Percentiles rank a stretch among this genome's conserved stretches.
Evolutionary conservation across 2,797 vertebrate species (phyloP).

Genomic region (Limosa lapponica): DNA sequence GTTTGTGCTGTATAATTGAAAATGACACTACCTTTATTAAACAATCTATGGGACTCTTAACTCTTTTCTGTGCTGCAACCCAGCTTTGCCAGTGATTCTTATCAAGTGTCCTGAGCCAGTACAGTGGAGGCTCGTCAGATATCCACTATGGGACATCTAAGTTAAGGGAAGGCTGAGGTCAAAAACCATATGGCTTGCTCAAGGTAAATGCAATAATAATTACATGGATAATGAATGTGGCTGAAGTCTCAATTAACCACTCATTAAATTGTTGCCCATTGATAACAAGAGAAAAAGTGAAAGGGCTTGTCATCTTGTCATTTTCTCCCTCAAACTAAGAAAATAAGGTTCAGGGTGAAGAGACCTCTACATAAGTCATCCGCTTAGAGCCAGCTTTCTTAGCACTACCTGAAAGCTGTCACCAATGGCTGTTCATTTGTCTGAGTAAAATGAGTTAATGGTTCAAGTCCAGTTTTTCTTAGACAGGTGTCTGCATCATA

Average conservation of each 20-base stretch:
- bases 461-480: background rate
- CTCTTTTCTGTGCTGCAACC: background rate
- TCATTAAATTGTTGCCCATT: background rate
- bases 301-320: background rate
- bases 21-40: conserved; percentile 61
- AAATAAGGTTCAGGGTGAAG: background rate
- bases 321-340: background rate
- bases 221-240: background rate
- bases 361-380: background rate
- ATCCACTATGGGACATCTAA: background rate
- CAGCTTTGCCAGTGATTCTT: background rate
- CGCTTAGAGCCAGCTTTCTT: background rate
- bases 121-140: background rate
- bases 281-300: background rate
- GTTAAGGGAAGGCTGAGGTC: background rate
- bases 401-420: background rate
- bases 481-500: background rate
- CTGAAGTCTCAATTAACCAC: background rate
- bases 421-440: background rate
- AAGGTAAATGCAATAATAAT: background rate
- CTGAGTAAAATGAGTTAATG: background rate
- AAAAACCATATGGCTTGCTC: background rate
- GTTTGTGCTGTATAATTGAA: conserved; percentile 64
- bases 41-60: background rate
- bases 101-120: background rate